A percentile compares a stretch with the other conserved stretches of the same genome.
Conservation (phyloP, 2,113 vertebrate genomes). For the Euleptes europaea region DNA sequence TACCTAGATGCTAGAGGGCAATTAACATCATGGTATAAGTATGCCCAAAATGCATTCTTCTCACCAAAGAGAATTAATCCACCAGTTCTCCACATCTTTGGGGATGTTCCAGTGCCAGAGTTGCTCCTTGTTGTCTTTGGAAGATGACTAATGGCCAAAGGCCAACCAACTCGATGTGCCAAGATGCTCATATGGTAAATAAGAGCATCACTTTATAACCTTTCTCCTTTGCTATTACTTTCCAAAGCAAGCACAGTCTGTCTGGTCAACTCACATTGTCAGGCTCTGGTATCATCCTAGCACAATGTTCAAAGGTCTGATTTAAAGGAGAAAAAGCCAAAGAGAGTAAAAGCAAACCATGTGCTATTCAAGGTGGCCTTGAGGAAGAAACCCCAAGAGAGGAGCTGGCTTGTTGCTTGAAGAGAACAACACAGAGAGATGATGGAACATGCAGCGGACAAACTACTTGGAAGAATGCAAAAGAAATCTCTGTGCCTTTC, state of each 20-base stretch:
- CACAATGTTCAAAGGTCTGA: rapidly evolving
- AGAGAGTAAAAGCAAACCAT: slow-evolving; percentile 21
- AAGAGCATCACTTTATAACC: background rate
- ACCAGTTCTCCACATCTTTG: background rate
- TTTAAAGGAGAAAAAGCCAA: background rate
- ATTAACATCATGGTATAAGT: rapidly evolving
- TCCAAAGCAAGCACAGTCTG: slow-evolving; percentile 21
- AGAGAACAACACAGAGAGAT: background rate
- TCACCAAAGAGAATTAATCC: slow-evolving; percentile 9
- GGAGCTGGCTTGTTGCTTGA: slow-evolving; percentile 1
- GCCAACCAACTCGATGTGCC: background rate
- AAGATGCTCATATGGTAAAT: background rate
- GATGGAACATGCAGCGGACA: slow-evolving; percentile 60
- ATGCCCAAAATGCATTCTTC: background rate
- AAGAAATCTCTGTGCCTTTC: slow-evolving; percentile 64
- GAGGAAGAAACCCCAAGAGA: slow-evolving; percentile 7
- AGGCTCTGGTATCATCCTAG: slow-evolving; percentile 7
- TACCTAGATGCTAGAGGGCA: rapidly evolving
- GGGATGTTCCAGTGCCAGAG: rapidly evolving
- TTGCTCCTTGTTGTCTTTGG: rapidly evolving
- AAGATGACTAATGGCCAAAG: background rate
- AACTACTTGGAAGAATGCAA: slow-evolving; percentile 40
- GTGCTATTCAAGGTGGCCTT: background rate
- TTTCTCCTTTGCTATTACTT: background rate
- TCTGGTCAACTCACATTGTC: background rate